Conservation (phyloP, 1,140 invertebrate genomes). For the Drosophila sturtevanti region DNA sequence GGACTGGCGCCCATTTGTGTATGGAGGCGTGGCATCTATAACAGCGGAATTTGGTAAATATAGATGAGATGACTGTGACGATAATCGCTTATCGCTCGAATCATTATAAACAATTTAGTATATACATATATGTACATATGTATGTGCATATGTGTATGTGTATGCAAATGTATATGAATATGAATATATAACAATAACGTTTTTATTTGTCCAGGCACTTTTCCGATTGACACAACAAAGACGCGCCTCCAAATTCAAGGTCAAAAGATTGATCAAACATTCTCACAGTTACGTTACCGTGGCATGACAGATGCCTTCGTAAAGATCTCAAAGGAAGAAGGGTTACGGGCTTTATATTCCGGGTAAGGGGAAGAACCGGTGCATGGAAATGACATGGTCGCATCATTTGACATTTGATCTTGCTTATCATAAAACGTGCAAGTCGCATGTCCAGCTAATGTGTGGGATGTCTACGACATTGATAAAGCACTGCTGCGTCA, state of each 20-base stretch:
- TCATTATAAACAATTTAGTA: conserved; percentile 21
- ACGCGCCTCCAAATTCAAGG: conserved; percentile 97
- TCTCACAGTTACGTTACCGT: conserved; percentile 91
- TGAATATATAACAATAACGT: conserved; percentile 26
- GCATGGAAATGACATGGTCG: conserved; percentile 41
- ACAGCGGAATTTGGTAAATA: conserved; percentile 94
- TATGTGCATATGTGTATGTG: not conserved
- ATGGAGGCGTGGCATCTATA: conserved; percentile 95
- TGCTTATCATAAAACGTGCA: conserved; percentile 56
- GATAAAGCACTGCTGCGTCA: conserved; percentile 7
- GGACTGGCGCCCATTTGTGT: conserved; percentile 95
- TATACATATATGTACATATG: not conserved
- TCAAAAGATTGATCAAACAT: conserved; percentile 91
- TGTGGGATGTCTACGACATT: not conserved
- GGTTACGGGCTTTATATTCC: conserved; percentile 90
- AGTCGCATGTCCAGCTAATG: conserved; percentile 43
- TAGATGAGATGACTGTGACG: conserved; percentile 9
- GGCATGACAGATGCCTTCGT: conserved; percentile 96
- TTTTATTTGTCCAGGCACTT: conserved; percentile 90
- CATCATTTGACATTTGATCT: not conserved
- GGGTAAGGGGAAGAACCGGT: conserved; percentile 85
- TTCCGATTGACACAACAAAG: conserved; percentile 98
- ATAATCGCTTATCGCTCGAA: conserved; percentile 3
- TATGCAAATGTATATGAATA: not conserved
- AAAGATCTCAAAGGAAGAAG: conserved; percentile 92